Evolutionary conservation across 2,888 invertebrate genomes (phyloP).

Genomic region (Sceliomorpha sp.): DNA sequence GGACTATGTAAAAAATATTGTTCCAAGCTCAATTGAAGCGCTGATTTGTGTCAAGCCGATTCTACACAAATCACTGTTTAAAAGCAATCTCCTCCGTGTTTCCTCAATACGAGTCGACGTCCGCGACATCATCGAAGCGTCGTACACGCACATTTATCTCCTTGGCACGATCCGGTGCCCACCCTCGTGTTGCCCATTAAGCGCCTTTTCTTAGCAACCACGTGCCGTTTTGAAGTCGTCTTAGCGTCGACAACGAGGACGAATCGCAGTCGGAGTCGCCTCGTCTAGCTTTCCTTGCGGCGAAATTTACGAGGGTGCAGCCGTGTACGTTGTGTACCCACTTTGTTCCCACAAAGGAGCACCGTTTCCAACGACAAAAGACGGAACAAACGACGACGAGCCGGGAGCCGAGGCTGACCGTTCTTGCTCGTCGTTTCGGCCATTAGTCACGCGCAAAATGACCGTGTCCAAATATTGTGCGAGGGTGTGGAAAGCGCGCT

Average conservation of each 20-base stretch:
- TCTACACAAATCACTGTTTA: not conserved
- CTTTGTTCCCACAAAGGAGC: conserved; percentile 66
- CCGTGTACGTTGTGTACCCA: conserved; percentile 57
- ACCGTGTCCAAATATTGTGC: conserved; percentile 71
- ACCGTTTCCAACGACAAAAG: conserved; percentile 62
- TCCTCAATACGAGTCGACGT: too few species aligned
- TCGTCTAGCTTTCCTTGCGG: conserved; percentile 23
- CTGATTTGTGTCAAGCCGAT: too few species aligned
- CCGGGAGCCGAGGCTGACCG: conserved; percentile 49
- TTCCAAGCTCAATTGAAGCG: too few species aligned
- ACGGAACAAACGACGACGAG: conserved; percentile 64
- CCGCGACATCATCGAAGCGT: conserved; percentile 4
- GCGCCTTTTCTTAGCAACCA: conserved; percentile 35
- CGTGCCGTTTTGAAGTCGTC: conserved; percentile 26
- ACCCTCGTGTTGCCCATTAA: conserved; percentile 32
- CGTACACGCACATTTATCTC: conserved; percentile 22
- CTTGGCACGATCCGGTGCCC: conserved; percentile 9
- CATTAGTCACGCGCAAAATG: conserved; percentile 65
- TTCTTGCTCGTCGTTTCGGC: conserved; percentile 42
- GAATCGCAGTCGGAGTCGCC: conserved; percentile 15
- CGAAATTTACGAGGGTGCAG: conserved; percentile 57
- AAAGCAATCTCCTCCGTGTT: too few species aligned
- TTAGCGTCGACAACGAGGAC: conserved; percentile 20
- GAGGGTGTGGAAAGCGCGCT: conserved; percentile 59
- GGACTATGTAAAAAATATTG: too few species aligned